Evolutionary conservation across 2,888 invertebrate genomes (phyloP).

Genomic region (Campoplex nolae): DNA sequence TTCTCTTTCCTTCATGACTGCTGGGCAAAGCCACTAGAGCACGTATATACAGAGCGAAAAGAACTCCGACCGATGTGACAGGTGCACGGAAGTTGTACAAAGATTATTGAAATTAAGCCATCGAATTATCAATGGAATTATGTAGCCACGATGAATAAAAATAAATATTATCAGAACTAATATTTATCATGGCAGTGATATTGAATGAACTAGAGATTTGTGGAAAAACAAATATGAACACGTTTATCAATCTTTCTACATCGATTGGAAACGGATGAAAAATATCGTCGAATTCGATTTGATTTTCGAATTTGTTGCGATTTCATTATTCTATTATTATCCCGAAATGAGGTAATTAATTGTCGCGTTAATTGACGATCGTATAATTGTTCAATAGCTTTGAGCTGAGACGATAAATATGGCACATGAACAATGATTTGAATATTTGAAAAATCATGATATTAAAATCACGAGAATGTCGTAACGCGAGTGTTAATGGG

Average conservation of each 20-base stretch:
- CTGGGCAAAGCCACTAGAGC: slow-evolving; percentile 24
- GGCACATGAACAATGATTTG: background rate
- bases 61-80: slow-evolving; percentile 19
- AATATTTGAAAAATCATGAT: background rate
- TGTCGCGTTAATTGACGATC: background rate
- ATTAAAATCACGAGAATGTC: background rate
- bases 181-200: background rate
- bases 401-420: background rate
- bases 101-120: slow-evolving; percentile 6
- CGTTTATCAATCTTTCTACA: background rate
- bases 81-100: slow-evolving; percentile 41
- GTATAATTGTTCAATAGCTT: background rate
- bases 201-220: background rate
- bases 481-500: background rate
- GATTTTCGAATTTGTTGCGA: background rate
- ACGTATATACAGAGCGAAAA: slow-evolving; percentile 14
- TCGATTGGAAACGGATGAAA: background rate
- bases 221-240: background rate
- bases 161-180: background rate
- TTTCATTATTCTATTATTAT: background rate
- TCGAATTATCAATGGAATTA: background rate
- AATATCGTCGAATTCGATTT: background rate
- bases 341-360: background rate
- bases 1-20: slow-evolving; percentile 57
- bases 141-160: background rate